Evolutionary conservation across 2,113 vertebrate species (phyloP), one percentile per base, ranked within the genome.

Genomic region (Tricholaema leucomelas): DNA sequence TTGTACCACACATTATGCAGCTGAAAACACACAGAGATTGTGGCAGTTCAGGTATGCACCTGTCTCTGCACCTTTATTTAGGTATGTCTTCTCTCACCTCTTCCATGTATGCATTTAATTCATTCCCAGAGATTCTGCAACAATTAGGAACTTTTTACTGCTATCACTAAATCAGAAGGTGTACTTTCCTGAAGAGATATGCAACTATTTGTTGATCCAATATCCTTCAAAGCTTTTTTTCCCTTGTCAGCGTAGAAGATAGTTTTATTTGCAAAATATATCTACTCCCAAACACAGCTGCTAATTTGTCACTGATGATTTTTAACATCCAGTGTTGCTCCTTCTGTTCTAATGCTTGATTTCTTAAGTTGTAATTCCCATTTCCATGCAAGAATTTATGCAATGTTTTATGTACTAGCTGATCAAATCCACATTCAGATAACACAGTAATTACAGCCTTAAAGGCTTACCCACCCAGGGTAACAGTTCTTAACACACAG

Each of bases 121-220:
- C 18, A 7, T 30, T 19, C 40, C 10, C 24, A 61, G 6, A 2
- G 15, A 81, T 58, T 38, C 3, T 9, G 6, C 9, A 60, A 3
- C 23, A 54, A 12, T 2, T 2, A 80, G 7, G 12, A 6, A 50
- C 36, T 12, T 58, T 38, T 48, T 15, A 59, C 23, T 64, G 25
- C 23, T 31, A 40, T 12, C 10, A 31, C 9, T 83, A 73, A 54
- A 44, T 3, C 25, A 81, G 14, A 2, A 2, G 4, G 56, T 8
- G 58, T 1, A 6, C 10, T 12, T 60, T 13, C 9, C 23, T 31
- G 24, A 44, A 61, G 3, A 36, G 12, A 0, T 35, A 40, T 3
- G 0, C 19, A 73, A 21, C 35, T 23, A 23, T 52, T 15, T 27
- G 9, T 20, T 30, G 8, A 77, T 15, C 33, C 0, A 3, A 25